phyloP scores from a whole-genome alignment of 2,797 vertebrate species.

The Chanos chanos region DNA sequence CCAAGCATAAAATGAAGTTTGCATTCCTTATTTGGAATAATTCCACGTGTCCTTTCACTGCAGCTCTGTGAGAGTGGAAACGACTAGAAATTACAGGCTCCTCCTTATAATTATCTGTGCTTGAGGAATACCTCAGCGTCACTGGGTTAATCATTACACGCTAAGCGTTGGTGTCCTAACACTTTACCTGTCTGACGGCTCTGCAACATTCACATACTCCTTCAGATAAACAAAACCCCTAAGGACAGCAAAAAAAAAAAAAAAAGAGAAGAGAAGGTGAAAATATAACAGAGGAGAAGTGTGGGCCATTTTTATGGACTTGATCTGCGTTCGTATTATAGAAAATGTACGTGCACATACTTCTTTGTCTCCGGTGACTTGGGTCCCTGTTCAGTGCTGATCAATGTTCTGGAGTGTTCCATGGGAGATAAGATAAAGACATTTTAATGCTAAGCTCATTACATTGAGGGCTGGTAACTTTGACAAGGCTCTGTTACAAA shows the following conservation, averaged over 20 bases:
- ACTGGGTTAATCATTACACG: neutral
- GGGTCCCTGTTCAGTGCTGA: slow-evolving; percentile 26
- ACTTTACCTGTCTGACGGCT: slow-evolving; percentile 45
- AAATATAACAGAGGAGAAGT: neutral
- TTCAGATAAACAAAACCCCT: slow-evolving; percentile 79
- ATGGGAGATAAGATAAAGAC: slow-evolving; percentile 31
- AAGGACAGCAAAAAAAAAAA: too few relatives aligned
- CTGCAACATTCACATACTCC: slow-evolving; percentile 75
- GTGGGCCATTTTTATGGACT: neutral
- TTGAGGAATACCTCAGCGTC: too few relatives aligned
- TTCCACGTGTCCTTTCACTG: too few relatives aligned
- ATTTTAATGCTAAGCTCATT: too few relatives aligned
- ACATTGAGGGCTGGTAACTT: too few relatives aligned
- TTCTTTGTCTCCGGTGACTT: slow-evolving; percentile 62
- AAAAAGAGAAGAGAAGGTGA: neutral
- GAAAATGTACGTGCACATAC: slow-evolving; percentile 50
- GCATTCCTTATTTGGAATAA: too few relatives aligned
- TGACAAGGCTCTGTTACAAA: too few relatives aligned
- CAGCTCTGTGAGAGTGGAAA: too few relatives aligned
- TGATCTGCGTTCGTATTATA: neutral
- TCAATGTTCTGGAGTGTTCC: slow-evolving; percentile 42
- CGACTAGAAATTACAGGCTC: too few relatives aligned
- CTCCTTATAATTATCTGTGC: too few relatives aligned
- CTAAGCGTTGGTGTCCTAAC: neutral
- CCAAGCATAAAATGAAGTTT: too few relatives aligned